Evolutionary conservation across 1,140 invertebrate species (phyloP).

Genomic region (Cecropterus lyciades): DNA sequence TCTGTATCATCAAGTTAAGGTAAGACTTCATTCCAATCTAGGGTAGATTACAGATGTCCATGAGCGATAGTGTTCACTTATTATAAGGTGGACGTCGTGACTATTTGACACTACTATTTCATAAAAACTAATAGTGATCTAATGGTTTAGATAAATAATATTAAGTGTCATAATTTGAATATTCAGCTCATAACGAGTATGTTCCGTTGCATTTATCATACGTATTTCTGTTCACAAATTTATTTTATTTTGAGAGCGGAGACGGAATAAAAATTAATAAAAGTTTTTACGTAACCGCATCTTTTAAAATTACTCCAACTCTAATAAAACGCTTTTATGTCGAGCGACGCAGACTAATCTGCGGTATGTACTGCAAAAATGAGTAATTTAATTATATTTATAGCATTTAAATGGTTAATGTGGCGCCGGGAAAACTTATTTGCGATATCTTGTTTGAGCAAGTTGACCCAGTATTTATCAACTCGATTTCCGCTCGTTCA

Average conservation of each 20-base stretch:
- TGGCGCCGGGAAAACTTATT: conserved; percentile 32
- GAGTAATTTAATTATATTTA: conserved; percentile 16
- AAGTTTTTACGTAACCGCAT: not conserved
- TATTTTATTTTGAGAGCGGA: not conserved
- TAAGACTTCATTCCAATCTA: no score
- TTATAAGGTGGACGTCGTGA: no score
- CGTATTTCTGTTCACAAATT: not conserved
- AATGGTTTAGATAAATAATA: no score
- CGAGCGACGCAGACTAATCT: conserved; percentile 36
- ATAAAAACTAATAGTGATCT: no score
- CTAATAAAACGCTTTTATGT: conserved; percentile 36
- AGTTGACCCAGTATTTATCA: conserved; percentile 28
- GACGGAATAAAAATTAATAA: not conserved
- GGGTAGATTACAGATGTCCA: no score
- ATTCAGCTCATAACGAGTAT: no score
- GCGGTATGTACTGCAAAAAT: conserved; percentile 24
- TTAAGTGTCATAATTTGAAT: no score
- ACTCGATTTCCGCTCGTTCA: not conserved
- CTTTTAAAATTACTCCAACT: not conserved
- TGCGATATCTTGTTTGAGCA: conserved; percentile 6
- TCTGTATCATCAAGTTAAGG: no score
- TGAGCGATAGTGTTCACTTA: no score
- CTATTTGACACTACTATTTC: no score
- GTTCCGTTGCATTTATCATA: not conserved
- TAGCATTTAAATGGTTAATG: conserved; percentile 23